These are phyloP conservation scores for Lagocephalus sceleratus DNA, from an alignment of 2,797 vertebrate genomes.

Conservation along the genomic window DNA sequence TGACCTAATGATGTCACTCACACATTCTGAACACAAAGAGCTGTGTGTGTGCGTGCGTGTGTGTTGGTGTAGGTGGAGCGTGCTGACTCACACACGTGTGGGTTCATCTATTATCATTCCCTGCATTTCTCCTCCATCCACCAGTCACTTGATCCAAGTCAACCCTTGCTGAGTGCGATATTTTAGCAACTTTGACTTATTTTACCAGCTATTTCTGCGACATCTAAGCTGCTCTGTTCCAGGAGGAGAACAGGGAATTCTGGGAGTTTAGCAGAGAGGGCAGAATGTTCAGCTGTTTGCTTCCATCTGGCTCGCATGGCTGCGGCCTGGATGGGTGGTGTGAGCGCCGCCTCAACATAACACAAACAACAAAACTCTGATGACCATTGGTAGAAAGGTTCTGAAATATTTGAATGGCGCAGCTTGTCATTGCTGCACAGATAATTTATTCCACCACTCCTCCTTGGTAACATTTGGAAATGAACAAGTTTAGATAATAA, in stretches of 20 bases:
- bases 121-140: slow-evolving; percentile 4
- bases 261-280: slow-evolving; percentile 24
- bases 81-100: slow-evolving; percentile 31
- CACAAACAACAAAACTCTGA: slow-evolving; percentile 8
- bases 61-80: slow-evolving; percentile 23
- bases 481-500: background rate
- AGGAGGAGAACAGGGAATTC: slow-evolving; percentile 26
- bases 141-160: background rate
- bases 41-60: slow-evolving; percentile 25
- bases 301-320: slow-evolving; percentile 35
- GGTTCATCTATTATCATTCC: slow-evolving; percentile 38
- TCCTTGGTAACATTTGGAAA: slow-evolving; percentile 27
- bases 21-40: slow-evolving; percentile 6
- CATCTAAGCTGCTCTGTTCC: slow-evolving; percentile 15
- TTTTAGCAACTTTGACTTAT: no score
- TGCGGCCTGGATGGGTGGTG: slow-evolving; percentile 32
- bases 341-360: slow-evolving; percentile 16
- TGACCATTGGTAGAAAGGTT: slow-evolving; percentile 59
- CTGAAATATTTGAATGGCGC: slow-evolving; percentile 9
- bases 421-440: slow-evolving; percentile 31
- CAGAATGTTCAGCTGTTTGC: slow-evolving; percentile 30
- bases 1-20: background rate
- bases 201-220: slow-evolving; percentile 3
- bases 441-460: slow-evolving; percentile 5
- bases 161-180: background rate